Evolutionary conservation across 1,140 invertebrate genomes (phyloP), one percentile per base, ranked within the genome.

Genomic region (Lasioglossum baleicum): DNA sequence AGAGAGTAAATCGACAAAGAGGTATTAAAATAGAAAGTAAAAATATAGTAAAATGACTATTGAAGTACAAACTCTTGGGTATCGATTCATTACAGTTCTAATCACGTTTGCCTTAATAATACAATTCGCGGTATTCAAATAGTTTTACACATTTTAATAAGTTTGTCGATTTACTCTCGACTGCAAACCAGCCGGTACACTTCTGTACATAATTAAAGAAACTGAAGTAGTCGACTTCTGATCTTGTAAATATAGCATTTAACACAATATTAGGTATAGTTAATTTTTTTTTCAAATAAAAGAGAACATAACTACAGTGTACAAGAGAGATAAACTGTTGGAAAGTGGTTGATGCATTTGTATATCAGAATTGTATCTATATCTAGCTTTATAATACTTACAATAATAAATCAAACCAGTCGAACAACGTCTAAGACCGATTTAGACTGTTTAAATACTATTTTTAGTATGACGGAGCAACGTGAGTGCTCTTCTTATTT

Each of bases 371-470:
- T 63, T 83, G 79, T 83, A 85, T 83, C 65, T 66, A 83, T 80
- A 80, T 76, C 69, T 68, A 66, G 81, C 78, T 83, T 85, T 83
- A 66, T 82, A 81, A 83, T 71, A 48, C 79, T 66, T 85, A 88
- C 76, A 79, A 70, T 66, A 72, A 88, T 66, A 72, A 88, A 87
- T 87, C 80, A 87, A 88, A 88, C 81, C 78, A 88, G 75, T 88
- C 81, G 81, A 71, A 51, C 61, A 66, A 83, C 77, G 53, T 79
- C 69, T 81, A 82, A 88, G 61, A 53, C 60, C 74, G 80, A 63
- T 64, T 64, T 83, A 20, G 75, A 22, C 56, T 83, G 26, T 77
- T 82, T 86, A 75, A 85, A 86, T 72, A 70, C 72, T 85, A 86
- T 86, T 85, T 78, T 86, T 86, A 86, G 80, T 86, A 85, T 69